Conservation (phyloP, 2,797 vertebrate species). For the Tauraco hartlaubi region DNA sequence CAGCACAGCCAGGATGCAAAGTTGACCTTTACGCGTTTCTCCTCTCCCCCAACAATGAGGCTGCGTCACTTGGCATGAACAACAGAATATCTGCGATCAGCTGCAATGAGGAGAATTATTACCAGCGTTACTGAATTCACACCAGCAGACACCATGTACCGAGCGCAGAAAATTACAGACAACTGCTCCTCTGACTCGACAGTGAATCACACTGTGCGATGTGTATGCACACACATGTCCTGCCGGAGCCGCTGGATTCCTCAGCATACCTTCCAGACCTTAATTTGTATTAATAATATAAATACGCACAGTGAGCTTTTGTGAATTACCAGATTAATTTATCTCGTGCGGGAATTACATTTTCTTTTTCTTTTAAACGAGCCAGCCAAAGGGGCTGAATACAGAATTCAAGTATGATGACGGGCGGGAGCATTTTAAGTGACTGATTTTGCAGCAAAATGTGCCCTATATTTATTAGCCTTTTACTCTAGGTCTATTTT, state of each 20-base stretch:
- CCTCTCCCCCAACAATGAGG: not conserved
- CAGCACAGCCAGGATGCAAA: not conserved
- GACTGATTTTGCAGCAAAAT: conserved; percentile 61
- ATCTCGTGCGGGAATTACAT: conserved; percentile 41
- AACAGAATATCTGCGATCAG: conserved; percentile 51
- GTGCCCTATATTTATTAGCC: conserved; percentile 80
- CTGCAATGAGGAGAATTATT: conserved; percentile 49
- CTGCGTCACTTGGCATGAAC: conserved; percentile 3
- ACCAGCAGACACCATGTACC: not conserved
- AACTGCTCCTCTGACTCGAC: not conserved
- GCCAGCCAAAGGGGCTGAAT: conserved; percentile 44
- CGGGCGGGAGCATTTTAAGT: conserved; percentile 68
- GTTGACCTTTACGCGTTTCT: not conserved
- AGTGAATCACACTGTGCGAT: not conserved
- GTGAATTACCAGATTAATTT: conserved; percentile 13
- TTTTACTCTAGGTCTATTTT: conserved; percentile 82
- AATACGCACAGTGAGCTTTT: conserved; percentile 23
- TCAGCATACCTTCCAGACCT: conserved; percentile 22
- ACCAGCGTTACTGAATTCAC: conserved; percentile 11
- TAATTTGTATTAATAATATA: not conserved
- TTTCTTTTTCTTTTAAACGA: conserved; percentile 45
- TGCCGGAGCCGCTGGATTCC: not conserved
- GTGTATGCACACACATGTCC: not conserved
- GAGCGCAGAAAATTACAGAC: conserved; percentile 34
- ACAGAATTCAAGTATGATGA: conserved; percentile 52